phyloP scores from a whole-genome alignment of 2,888 invertebrate species.

The Aradus depressus region DNA sequence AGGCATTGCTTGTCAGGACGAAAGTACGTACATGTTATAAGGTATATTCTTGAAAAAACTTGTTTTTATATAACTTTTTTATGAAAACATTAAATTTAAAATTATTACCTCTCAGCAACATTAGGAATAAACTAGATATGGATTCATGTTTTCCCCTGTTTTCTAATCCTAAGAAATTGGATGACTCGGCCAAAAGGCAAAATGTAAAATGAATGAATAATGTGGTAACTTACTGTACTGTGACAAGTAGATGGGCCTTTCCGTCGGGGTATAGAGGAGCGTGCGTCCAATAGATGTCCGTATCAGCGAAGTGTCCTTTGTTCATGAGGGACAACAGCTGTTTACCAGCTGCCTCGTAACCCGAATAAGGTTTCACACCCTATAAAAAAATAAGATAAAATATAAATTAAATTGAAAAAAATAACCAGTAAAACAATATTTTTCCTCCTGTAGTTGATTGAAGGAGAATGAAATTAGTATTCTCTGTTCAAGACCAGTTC shows the following conservation, averaged over 20 bases:
- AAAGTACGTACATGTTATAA: too few relatives aligned
- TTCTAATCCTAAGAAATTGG: neutral
- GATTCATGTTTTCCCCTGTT: too few relatives aligned
- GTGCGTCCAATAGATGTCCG: conserved; percentile 60
- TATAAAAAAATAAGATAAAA: conserved; percentile 34
- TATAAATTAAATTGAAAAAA: neutral
- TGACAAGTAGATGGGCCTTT: conserved; percentile 54
- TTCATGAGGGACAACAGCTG: conserved; percentile 51
- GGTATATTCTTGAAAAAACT: too few relatives aligned
- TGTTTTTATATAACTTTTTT: too few relatives aligned
- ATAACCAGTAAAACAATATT: neutral
- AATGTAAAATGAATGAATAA: conserved; percentile 5
- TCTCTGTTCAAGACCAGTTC: too few relatives aligned
- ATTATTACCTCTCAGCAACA: too few relatives aligned
- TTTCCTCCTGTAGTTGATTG: too few relatives aligned
- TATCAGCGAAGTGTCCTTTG: conserved; percentile 51
- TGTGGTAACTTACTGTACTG: conserved; percentile 48
- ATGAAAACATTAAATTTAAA: too few relatives aligned
- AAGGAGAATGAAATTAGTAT: too few relatives aligned
- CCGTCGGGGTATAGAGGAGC: conserved; percentile 49
- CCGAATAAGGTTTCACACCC: conserved; percentile 62
- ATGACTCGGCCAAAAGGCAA: neutral
- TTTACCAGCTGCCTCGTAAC: conserved; percentile 57
- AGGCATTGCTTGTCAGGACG: too few relatives aligned
- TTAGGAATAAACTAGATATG: neutral